Evolutionary conservation across 2,888 invertebrate genomes (phyloP).

Genomic region (Axea sp.): DNA sequence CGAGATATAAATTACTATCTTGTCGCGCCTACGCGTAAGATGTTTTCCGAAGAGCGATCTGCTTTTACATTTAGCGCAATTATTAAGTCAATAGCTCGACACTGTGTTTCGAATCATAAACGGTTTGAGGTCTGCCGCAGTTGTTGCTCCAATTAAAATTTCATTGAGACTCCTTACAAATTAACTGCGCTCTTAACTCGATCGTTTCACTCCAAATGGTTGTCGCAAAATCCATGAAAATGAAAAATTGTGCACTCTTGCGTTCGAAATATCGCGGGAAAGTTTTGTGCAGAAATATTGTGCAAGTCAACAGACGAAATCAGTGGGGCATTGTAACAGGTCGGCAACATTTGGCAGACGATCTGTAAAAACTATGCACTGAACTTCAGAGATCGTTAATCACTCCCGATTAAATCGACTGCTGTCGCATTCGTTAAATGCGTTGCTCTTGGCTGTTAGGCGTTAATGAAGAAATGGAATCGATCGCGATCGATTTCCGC

Average conservation of each 20-base stretch:
- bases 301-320: no score
- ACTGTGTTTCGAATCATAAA: slow-evolving; percentile 14
- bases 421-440: slow-evolving; percentile 22
- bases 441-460: slow-evolving; percentile 34
- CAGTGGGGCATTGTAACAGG: no score
- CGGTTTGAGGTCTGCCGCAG: neutral
- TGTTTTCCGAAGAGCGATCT: slow-evolving; percentile 57
- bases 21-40: slow-evolving; percentile 66
- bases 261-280: no score
- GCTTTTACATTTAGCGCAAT: slow-evolving; percentile 48
- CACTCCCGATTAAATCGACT: slow-evolving; percentile 38
- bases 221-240: no score
- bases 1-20: slow-evolving; percentile 64
- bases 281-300: no score
- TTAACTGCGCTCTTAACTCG: neutral
- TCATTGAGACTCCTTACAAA: neutral
- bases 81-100: slow-evolving; percentile 41
- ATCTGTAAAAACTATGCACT: no score
- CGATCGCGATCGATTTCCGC: slow-evolving; percentile 53
- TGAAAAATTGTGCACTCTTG: no score
- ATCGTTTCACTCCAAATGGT: no score
- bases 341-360: no score
- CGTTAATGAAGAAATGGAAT: slow-evolving; percentile 59
- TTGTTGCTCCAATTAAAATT: neutral
- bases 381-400: no score